These are phyloP conservation scores for Promerops cafer DNA, from an alignment of 2,113 vertebrate genomes.

Conservation along the genomic window DNA sequence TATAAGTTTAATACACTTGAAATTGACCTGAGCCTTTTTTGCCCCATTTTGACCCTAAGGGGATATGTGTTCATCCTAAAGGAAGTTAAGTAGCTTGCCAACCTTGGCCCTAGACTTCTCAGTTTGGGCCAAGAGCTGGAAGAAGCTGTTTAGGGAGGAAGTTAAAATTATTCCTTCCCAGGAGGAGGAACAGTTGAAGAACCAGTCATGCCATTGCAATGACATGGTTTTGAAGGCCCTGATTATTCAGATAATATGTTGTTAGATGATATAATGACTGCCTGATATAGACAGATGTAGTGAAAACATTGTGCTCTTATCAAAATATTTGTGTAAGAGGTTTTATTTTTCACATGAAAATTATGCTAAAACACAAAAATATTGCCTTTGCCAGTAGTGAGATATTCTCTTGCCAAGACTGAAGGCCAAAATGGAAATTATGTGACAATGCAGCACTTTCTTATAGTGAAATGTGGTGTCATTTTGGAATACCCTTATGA, in stretches of 20 bases:
- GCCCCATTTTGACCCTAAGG: not conserved
- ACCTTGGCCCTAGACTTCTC: not conserved
- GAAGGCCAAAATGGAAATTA: not conserved
- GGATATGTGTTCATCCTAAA: not conserved
- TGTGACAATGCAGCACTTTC: not conserved
- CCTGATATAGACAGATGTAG: not conserved
- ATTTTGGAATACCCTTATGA: not conserved
- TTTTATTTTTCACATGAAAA: not conserved
- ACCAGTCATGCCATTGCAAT: not conserved
- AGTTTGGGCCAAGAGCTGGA: not conserved
- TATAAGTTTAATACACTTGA: not conserved
- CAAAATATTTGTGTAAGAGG: not conserved
- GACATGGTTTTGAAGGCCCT: not conserved
- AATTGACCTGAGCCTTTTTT: not conserved
- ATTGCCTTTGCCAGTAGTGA: not conserved
- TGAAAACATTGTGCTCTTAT: not conserved
- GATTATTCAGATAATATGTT: not conserved
- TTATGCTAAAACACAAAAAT: not conserved
- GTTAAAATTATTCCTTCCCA: not conserved
- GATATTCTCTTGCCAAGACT: not conserved
- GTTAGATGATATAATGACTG: not conserved
- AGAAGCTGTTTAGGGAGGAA: not conserved
- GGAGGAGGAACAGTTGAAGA: not conserved
- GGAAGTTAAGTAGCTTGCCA: not conserved
- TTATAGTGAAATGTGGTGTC: not conserved